Base-by-base conservation (phyloP, 2,113 vertebrate genomes). In the Erpornis zantholeuca region DNA sequence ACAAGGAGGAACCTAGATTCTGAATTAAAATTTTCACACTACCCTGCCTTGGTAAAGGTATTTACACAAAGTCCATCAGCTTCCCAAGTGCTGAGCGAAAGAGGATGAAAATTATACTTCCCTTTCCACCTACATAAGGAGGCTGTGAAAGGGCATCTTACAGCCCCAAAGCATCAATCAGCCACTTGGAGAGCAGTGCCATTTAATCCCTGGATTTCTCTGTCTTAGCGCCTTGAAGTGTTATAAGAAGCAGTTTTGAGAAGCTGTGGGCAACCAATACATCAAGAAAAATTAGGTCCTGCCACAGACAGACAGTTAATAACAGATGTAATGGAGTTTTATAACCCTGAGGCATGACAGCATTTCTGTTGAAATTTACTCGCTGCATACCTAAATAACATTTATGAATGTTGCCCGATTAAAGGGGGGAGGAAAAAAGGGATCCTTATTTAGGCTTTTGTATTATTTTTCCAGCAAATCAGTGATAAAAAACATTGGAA, bases 271-370 rank as follows among this genome's bases (percentile, higher is more conserved):
- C 76, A 88, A 92, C 14, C 56, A 71, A 83, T 50, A 31, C 24
- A 59, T 66, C 60, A 90, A 76, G 59, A 89, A 73, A 96, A 95
- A 92, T 76, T 61, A 94, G 75, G 70, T 90, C 78, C 68, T 70
- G 63, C 50, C 71, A 82, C 73, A 85, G 78, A 71, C 35, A 87
- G 75, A 60, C 44, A 91, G 56, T 82, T 94, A 82, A 76, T 91
- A 95, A 92, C 24, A 50, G n/a, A 88, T 31, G 42, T 69, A 92
- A 90, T 56, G 71, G 50, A 66, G 91, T 89, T 91, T 80, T 69
- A 69, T 13, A 87, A 82, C 29, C 75, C 89, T 56, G 50, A 89
- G 82, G 87, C 49, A 52, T 82, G 63, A 57, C 54, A 76, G 75
- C 54, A 65, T 54, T 93, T 89, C 82, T 79, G 59, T 5, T 90